Evolutionary conservation across 2,797 vertebrate genomes (phyloP).

Genomic region (Salmo trutta): DNA sequence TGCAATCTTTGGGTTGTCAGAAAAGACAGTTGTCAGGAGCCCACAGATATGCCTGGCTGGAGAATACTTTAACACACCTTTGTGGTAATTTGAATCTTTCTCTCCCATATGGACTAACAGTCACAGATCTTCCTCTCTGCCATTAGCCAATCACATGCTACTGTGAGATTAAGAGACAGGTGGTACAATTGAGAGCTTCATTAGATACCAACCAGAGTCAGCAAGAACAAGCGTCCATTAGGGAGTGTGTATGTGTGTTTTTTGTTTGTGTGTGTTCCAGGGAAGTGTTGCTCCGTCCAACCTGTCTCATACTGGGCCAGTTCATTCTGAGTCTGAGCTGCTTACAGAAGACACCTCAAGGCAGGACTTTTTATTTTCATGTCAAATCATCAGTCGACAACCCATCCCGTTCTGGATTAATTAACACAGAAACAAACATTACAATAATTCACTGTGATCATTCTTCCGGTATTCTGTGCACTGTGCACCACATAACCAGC

Average conservation of each 20-base stretch:
- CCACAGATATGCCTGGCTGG: slow-evolving; percentile 15
- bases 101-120: not conserved
- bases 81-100: not conserved
- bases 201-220: slow-evolving; percentile 80
- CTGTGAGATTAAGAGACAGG: slow-evolving; percentile 68
- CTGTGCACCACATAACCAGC: too few relatives aligned
- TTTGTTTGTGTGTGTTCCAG: slow-evolving; percentile 20
- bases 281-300: slow-evolving; percentile 47
- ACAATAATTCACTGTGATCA: too few relatives aligned
- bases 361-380: slow-evolving; percentile 16
- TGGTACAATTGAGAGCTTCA: slow-evolving; percentile 74
- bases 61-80: not conserved
- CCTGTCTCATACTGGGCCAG: slow-evolving; percentile 64
- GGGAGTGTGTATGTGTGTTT: slow-evolving; percentile 46
- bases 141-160: slow-evolving; percentile 52
- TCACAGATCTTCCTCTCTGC: slow-evolving; percentile 48
- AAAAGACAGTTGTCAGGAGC: not conserved
- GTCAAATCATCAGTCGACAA: not conserved
- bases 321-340: slow-evolving; percentile 63
- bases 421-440: too few relatives aligned
- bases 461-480: too few relatives aligned
- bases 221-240: slow-evolving; percentile 58
- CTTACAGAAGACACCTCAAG: slow-evolving; percentile 62
- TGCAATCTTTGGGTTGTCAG: slow-evolving; percentile 17
- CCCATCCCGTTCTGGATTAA: too few relatives aligned